Evolutionary conservation across 2,888 invertebrate genomes (phyloP).

Genomic region (Trimorus sp.): DNA sequence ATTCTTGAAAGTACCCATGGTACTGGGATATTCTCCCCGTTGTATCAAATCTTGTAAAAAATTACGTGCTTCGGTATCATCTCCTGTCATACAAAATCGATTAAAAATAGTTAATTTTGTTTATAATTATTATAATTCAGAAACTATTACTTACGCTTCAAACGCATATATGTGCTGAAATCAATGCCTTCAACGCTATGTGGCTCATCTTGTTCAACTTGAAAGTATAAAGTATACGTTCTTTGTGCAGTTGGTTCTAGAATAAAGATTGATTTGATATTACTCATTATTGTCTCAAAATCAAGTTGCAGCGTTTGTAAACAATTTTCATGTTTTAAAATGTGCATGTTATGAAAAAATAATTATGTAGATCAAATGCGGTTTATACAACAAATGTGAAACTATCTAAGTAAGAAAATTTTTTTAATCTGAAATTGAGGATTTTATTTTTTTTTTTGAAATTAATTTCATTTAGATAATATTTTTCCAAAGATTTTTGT

Average conservation of each 20-base stretch:
- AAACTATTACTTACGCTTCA: conserved; percentile 9
- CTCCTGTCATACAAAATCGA: no score
- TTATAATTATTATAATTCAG: background rate
- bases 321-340: background rate
- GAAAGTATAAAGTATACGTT: conserved; percentile 8
- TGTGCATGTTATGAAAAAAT: background rate
- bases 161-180: conserved; percentile 2
- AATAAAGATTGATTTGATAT: background rate
- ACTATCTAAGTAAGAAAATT: background rate
- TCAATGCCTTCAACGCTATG: background rate
- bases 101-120: background rate
- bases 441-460: background rate
- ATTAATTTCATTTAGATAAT: no score
- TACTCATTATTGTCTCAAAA: background rate
- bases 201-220: conserved; percentile 10
- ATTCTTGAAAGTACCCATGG: no score
- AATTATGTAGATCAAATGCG: background rate
- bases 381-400: background rate
- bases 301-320: background rate
- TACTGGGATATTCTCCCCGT: no score
- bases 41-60: no score
- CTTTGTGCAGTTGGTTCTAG: conserved; percentile 7
- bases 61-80: no score
- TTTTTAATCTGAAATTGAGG: background rate
- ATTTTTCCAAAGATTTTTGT: no score